Conservation (phyloP, 2,797 vertebrate species). For the Cygnus olor region DNA sequence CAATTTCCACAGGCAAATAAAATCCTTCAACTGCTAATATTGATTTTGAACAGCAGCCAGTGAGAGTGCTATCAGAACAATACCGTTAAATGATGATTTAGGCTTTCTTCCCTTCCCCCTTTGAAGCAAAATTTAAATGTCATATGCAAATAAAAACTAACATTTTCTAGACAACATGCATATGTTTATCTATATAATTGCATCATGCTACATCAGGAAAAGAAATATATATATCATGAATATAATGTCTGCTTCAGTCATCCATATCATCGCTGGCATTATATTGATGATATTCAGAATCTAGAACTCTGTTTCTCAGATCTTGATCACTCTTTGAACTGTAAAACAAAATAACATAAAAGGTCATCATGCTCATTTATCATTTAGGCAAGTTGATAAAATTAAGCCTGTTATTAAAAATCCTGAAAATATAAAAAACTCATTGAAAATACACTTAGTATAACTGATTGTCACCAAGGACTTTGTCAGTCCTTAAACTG, state of each 20-base stretch:
- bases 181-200: background rate
- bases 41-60: conserved; percentile 13
- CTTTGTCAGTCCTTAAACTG: conserved; percentile 40
- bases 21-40: background rate
- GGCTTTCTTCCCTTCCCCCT: background rate
- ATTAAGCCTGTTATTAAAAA: conserved; percentile 9
- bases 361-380: background rate
- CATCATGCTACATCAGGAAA: background rate
- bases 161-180: no score
- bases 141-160: background rate
- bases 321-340: background rate
- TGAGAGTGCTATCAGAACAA: background rate
- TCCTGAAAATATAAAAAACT: background rate
- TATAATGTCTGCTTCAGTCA: no score
- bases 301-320: background rate
- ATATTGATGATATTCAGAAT: background rate
- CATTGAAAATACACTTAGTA: conserved; percentile 36
- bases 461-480: conserved; percentile 35
- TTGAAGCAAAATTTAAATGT: conserved; percentile 7
- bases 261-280: background rate
- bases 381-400: background rate
- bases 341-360: conserved; percentile 12
- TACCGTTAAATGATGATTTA: background rate
- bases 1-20: conserved; percentile 14
- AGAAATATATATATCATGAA: background rate